Conservation (phyloP, 2,113 vertebrate species). For the Corynorhinus townsendii region DNA sequence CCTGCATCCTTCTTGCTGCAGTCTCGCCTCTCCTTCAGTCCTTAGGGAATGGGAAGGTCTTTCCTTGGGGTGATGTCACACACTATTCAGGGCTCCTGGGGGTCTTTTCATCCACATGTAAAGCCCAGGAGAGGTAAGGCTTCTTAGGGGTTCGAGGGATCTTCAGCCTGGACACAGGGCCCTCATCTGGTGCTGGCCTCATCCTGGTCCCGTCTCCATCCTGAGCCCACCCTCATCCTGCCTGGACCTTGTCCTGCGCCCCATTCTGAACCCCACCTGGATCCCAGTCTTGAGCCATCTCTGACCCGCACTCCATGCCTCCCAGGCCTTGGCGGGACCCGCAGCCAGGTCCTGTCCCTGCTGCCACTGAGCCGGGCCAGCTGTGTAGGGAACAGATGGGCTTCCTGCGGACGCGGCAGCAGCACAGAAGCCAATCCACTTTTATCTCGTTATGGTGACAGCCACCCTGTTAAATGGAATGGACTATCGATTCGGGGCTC, state of each 20-base stretch:
- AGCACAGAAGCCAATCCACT: conserved; percentile 72
- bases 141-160: not conserved
- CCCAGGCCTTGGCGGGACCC: not conserved
- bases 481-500: conserved; percentile 67
- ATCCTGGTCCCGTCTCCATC: not conserved
- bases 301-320: not conserved
- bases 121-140: not conserved
- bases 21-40: not conserved
- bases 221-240: not conserved
- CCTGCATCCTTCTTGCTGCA: not conserved
- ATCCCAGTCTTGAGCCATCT: not conserved
- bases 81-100: not conserved
- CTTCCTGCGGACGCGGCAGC: not conserved
- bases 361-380: not conserved
- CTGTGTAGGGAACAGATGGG: conserved; percentile 53
- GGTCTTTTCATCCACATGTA: fast-evolving
- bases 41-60: not conserved
- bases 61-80: not conserved
- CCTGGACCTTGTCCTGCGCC: too few species aligned
- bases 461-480: conserved; percentile 72
- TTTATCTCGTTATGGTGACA: conserved; percentile 62
- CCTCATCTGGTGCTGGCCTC: not conserved
- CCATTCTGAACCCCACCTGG: not conserved
- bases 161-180: not conserved
- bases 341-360: not conserved